Conservation (phyloP, 2,113 vertebrate species). For the Lepus timidus region DNA sequence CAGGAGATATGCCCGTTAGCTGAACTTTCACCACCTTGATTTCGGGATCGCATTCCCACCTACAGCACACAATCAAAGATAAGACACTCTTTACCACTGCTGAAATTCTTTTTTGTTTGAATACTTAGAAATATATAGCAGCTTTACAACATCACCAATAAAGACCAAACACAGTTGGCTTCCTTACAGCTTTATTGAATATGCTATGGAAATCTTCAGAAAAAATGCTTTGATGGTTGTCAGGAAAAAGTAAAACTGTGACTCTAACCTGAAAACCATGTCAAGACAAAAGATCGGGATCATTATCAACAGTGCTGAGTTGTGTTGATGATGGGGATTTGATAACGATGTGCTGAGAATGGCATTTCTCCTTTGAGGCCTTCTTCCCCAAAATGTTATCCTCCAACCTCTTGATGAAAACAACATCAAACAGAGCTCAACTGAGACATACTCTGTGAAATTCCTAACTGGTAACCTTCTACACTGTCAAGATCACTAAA, state of each 20-base stretch:
- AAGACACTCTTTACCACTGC: slow-evolving; percentile 10
- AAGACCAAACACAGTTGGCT: not conserved
- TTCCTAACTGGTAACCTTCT: not conserved
- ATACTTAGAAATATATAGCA: slow-evolving; percentile 23
- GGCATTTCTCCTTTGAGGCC: not conserved
- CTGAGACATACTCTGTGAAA: not conserved
- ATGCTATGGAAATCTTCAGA: not conserved
- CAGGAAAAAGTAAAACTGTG: slow-evolving; percentile 28
- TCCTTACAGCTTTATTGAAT: not conserved
- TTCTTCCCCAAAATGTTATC: not conserved
- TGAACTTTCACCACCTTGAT: slow-evolving; percentile 90
- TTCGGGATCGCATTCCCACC: slow-evolving; percentile 96
- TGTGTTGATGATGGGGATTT: not conserved
- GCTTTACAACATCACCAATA: not conserved
- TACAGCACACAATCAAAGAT: slow-evolving; percentile 81
- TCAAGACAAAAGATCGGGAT: not conserved
- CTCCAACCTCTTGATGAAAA: not conserved
- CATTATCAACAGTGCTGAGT: not conserved
- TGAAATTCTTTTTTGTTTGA: slow-evolving; percentile 13
- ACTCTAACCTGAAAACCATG: slow-evolving; percentile 23
- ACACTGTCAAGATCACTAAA: not conserved
- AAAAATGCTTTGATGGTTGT: slow-evolving; percentile 20
- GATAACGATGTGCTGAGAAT: not conserved
- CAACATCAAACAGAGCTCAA: not conserved
- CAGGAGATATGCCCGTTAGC: slow-evolving; percentile 89